phyloP scores from a whole-genome alignment of 2,113 vertebrate species.

The Grallaria varia region DNA sequence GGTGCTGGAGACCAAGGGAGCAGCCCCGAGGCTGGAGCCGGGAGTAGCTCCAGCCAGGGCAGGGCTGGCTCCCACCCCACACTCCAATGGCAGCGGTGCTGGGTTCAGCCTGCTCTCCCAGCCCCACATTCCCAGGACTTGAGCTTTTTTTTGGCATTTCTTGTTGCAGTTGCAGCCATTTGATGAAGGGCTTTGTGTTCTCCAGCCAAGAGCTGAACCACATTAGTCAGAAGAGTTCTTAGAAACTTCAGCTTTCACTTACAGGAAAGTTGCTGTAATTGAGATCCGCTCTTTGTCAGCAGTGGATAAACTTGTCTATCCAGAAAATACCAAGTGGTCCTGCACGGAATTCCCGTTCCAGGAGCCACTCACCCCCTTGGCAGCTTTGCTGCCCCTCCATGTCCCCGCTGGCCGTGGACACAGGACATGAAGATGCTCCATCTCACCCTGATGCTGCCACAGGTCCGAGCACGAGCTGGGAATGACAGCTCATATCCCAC shows the following conservation, averaged over 20 bases:
- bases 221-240: constrained; percentile 1
- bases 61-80: background rate
- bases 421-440: background rate
- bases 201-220: background rate
- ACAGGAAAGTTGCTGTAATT: background rate
- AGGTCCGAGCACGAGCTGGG: background rate
- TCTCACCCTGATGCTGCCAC: background rate
- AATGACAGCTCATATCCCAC: background rate
- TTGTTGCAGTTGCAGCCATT: background rate
- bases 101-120: background rate
- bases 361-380: background rate
- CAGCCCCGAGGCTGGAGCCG: background rate
- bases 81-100: rapidly evolving
- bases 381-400: background rate
- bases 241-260: background rate
- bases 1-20: background rate
- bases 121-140: background rate
- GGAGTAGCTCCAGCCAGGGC: background rate
- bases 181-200: background rate
- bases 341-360: background rate
- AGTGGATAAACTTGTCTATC: background rate
- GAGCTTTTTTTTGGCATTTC: background rate
- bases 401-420: background rate
- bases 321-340: background rate
- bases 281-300: background rate